Evolutionary conservation across 37 sponge, comb jelly and placozoan species (phyloP), one percentile per base, ranked within the genome.

Genomic region (Diacarnus erythraeanus): DNA sequence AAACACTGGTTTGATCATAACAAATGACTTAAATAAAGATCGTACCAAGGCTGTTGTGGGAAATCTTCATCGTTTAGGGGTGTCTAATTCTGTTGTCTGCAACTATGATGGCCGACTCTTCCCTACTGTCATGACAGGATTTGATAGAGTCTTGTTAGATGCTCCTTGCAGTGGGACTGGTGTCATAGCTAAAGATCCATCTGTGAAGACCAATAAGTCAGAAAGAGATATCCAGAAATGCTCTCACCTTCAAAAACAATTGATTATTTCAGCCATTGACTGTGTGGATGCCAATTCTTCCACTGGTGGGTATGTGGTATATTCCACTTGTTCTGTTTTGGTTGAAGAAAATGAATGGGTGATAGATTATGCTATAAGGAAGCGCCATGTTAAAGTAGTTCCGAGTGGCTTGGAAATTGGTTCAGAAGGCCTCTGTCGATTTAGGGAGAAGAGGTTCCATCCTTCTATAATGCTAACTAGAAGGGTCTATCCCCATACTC

Each of bases 121-220:
- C 61, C 86, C 97, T 12, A 84, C 89, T 77, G 97, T 98, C 59
- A 94, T 96, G 88, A 78, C 88, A 27, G 93, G 92, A 18, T 98
- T 98, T 77, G 99, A 98, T 81, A 91, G 99, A 31, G 88, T 98
- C 30, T 71, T 98, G 20, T 76, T 96, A 33, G 99, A 98, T 74
- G 99, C 97, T 31, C 97, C 99, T 2, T 98, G 99, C 74, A 94
- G 95, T 85, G 99, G 99, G 12, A 98, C 93, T 39, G 99, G 99
- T 23, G 93, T 98, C 4, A 87, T 98, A 21, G 78, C 97, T 21
- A 98, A 98, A 69, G 99, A 98, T 58, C 81, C 90, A 10, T 74
- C 93, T 20, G 97, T 92, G 42, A 98, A 98, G 74, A 85, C 90
- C 23, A 87, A 79, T 59, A 89, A 90, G 78, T 80, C 84, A 17